Evolutionary conservation across 2,888 invertebrate species (phyloP), one percentile per base, ranked within the genome.

Genomic region (Drosophila basisetae): DNA sequence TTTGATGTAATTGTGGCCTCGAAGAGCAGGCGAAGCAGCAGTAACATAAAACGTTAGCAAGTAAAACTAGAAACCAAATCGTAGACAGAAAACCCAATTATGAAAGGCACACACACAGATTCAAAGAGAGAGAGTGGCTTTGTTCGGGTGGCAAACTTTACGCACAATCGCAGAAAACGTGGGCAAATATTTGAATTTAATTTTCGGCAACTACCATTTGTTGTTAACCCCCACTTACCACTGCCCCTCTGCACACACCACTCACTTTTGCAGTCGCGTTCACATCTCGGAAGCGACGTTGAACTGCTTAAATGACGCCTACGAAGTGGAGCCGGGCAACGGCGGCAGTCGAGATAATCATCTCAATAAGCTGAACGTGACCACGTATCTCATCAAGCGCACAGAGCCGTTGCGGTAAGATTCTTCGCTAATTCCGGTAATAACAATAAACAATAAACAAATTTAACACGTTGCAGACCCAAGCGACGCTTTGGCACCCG

Each of bases 211-310:
- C 90, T 84, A 79, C 66, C 50, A 72, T 62, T 79, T 70, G 54
- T 43, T 37, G 67, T 63, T 35, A 25, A 37, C 61, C 16, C 30
- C 22, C 37, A 11, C 22, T 4, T 10, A 18, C 25, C 10, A 22
- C 30, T 33, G 52, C 22, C 25, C 30, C 49, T 22, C 33, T 41
- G 11, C 37, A 3, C 25, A 2, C 7, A 13, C 13, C 16, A 22
- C 50, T 54, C 25, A 22, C 1, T 11, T 9, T 31, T 47, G 4
- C 41, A 99, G 99, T 11, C 96, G 98, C 64, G 98, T 99, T 3
- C 99, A 99, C 93, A 99, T 99, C 91, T 99, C 99, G 0, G 96
- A 97, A 83, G 96, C 97, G 9, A 99, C 99, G 0, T 94, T 97
- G 41, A 95, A 96, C 71, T 98, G 96, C 91, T 94, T 99, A 73